A percentile compares a stretch with the other conserved stretches of the same genome.
Evolutionary conservation across 1,140 invertebrate genomes (phyloP).

Genomic region (Musca domestica): DNA sequence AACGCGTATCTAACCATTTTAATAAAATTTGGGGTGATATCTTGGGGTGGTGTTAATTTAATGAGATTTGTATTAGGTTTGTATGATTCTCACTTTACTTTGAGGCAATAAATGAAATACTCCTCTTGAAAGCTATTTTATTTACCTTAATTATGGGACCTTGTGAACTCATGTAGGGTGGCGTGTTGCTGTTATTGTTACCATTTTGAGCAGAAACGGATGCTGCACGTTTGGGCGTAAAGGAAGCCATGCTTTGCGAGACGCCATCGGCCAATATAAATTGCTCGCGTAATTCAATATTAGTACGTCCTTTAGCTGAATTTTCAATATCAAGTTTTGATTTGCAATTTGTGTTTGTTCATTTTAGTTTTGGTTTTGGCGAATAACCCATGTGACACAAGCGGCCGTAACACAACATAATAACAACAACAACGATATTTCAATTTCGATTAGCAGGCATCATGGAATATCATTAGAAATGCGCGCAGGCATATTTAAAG

Average conservation of each 20-base stretch:
- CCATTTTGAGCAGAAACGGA: conserved; percentile 69
- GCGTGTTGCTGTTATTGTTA: conserved; percentile 42
- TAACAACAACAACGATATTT: conserved; percentile 10
- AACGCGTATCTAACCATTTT: too few relatives aligned
- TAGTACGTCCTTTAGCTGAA: conserved; percentile 97
- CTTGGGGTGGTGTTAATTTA: too few relatives aligned
- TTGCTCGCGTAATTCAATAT: conserved; percentile 97
- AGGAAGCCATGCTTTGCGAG: conserved; percentile 95
- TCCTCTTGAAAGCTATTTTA: conserved; percentile 48
- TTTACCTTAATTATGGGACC: conserved; percentile 94
- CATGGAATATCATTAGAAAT: background rate
- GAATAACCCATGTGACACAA: background rate
- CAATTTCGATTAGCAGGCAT: background rate
- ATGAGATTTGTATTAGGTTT: too few relatives aligned
- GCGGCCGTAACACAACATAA: conserved; percentile 8
- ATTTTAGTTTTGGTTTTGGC: background rate
- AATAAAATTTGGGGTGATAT: too few relatives aligned
- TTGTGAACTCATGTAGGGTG: conserved; percentile 64
- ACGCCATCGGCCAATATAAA: conserved; percentile 97
- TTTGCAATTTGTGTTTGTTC: background rate
- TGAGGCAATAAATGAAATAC: too few relatives aligned
- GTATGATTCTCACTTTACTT: too few relatives aligned
- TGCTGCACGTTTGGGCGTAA: conserved; percentile 84
- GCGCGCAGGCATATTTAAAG: background rate
- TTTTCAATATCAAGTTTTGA: background rate